phyloP scores from a whole-genome alignment of 2,888 invertebrate species.

The Tholera decimalis region DNA sequence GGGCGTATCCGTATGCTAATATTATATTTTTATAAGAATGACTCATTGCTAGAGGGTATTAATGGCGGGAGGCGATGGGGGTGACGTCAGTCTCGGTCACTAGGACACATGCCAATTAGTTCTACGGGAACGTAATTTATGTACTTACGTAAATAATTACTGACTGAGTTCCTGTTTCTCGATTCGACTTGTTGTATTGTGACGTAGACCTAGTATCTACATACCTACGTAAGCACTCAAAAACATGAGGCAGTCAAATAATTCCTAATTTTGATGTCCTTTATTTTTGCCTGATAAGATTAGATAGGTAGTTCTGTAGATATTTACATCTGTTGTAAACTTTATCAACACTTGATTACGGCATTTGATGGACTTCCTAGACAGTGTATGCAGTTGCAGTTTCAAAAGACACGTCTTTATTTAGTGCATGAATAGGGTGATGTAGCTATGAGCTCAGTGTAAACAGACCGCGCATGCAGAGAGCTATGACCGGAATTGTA shows the following conservation, averaged over 20 bases:
- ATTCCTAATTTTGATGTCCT: constrained; percentile 35
- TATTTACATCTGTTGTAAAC: constrained; percentile 23
- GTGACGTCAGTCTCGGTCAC: constrained; percentile 62
- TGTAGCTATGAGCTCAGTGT: constrained; percentile 36
- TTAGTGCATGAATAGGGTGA: constrained; percentile 16
- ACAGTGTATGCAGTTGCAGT: constrained; percentile 32
- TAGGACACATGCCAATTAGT: constrained; percentile 52
- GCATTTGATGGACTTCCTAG: constrained; percentile 11
- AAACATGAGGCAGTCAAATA: constrained; percentile 24
- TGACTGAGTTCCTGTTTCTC: not conserved
- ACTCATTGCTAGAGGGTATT: constrained; percentile 57
- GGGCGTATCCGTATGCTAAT: constrained; percentile 21
- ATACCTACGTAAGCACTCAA: not conserved
- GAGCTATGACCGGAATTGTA: constrained; percentile 62
- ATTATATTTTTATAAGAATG: constrained; percentile 56
- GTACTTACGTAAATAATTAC: constrained; percentile 17
- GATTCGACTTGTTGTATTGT: not conserved
- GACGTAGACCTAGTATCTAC: not conserved
- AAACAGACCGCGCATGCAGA: constrained; percentile 46
- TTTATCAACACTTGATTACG: constrained; percentile 50
- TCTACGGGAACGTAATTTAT: constrained; percentile 22
- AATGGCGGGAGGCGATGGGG: constrained; percentile 42
- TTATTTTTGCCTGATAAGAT: constrained; percentile 62
- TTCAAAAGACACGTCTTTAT: constrained; percentile 16
- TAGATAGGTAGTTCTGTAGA: constrained; percentile 57